Base-by-base conservation (phyloP, 1,140 invertebrate genomes). In the Scaptodrosophila lebanonensis region DNA sequence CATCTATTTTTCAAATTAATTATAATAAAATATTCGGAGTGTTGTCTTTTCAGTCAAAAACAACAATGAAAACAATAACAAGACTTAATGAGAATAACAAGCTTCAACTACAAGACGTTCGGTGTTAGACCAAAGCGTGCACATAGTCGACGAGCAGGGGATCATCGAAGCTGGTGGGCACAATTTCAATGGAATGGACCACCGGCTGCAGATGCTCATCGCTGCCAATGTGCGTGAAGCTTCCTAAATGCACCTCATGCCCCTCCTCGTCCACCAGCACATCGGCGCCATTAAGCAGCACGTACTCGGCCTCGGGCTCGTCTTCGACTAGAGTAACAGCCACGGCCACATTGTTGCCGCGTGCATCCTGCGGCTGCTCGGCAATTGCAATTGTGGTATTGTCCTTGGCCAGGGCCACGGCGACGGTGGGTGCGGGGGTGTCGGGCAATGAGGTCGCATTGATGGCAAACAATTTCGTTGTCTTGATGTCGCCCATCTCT, bases 141-240 rank as follows among this genome's bases (percentile, higher is more conserved):
- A 85, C 83, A 52, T 83, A 85, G 54, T 84, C 83, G 40, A 83
- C 72, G 59, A 85, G 70, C 35, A 85, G 56, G 8, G 83, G 72
- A 64, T 85, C 83, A 47, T 85, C 83, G 48, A 85, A 39, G 43
- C 76, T 64, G 22, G 83, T 75, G 39, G 83, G 83, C 38, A 85
- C 83, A 39, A 85, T 85, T 63, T 85, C 83, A 6, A 85, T 69
- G 6, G 83, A 85, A 25, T 85, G 83, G 15, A 85, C 83, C 27
- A 79, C 83, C 7, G 83, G 83, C 66, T 85, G 83, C 56, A 85
- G 52, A 43, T 83, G 72, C 15, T 53, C 64, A 40, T 68, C 83
- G 53, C 83, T 85, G 43, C 68, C 83, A 38, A 79, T 70, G 57
- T 85, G 76, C 50, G 83, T 79, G 47, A 83, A 85, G 48, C 66